Conservation (phyloP, 2,113 vertebrate genomes). For the Cyphomyrus discorhynchus region DNA sequence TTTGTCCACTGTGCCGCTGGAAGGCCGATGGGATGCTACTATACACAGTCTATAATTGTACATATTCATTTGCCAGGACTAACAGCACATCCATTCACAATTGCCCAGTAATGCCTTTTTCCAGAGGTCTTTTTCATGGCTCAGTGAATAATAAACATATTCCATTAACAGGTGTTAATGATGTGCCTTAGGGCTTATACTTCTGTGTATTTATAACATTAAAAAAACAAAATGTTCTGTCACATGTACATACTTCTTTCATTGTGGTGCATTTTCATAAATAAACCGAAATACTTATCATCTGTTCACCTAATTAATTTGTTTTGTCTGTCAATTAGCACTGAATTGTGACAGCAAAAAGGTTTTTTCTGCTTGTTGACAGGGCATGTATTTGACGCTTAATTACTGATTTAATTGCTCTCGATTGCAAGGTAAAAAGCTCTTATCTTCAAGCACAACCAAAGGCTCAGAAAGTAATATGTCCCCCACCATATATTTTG, state of each 20-base stretch:
- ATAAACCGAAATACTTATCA: background rate
- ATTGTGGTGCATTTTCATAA: background rate
- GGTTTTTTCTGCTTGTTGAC: background rate
- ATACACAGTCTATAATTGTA: background rate
- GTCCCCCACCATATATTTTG: background rate
- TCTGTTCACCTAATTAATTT: background rate
- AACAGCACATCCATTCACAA: background rate
- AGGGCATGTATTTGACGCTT: background rate
- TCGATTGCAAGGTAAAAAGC: no score
- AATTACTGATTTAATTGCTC: background rate
- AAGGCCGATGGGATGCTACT: background rate
- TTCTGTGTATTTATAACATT: background rate
- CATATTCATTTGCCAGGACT: background rate
- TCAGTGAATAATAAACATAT: background rate
- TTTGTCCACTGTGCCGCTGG: background rate
- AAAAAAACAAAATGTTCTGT: background rate
- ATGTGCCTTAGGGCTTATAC: background rate
- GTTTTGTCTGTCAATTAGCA: background rate
- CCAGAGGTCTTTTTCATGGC: background rate
- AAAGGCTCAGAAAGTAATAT: background rate
- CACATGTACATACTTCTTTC: background rate
- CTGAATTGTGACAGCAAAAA: background rate
- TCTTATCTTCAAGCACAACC: background rate
- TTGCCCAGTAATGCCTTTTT: background rate
- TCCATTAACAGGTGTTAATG: slow-evolving; percentile 1